Conservation (phyloP, 2,888 invertebrate genomes). For the Ophonus ardosiacus region DNA sequence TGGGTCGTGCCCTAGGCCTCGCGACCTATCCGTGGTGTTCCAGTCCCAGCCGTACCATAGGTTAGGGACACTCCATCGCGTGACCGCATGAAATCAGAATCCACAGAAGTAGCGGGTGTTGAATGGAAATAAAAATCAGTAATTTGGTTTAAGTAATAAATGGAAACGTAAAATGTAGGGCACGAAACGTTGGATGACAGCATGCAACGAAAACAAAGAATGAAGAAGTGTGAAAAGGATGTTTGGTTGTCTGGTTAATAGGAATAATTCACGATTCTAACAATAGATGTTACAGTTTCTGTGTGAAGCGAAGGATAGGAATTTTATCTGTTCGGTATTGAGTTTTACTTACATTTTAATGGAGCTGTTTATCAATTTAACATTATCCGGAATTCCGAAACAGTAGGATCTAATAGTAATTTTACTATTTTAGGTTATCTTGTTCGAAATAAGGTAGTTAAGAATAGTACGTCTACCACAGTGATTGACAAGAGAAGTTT, state of each 20-base stretch:
- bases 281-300: too few relatives aligned
- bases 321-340: too few relatives aligned
- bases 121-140: not conserved
- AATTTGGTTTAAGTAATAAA: not conserved
- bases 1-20: not conserved
- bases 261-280: too few relatives aligned
- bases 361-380: too few relatives aligned
- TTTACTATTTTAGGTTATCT: too few relatives aligned
- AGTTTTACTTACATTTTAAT: too few relatives aligned
- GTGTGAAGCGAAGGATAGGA: too few relatives aligned
- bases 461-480: too few relatives aligned
- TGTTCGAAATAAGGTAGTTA: too few relatives aligned
- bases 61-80: conserved; percentile 11
- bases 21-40: conserved; percentile 14
- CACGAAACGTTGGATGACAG: not conserved
- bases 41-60: conserved; percentile 12
- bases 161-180: not conserved
- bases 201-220: not conserved
- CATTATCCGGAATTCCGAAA: too few relatives aligned
- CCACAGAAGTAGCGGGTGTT: not conserved
- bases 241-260: not conserved
- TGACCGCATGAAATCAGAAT: not conserved
- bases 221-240: not conserved
- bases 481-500: too few relatives aligned
- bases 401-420: too few relatives aligned